phyloP scores from a whole-genome alignment of 2,797 vertebrate genomes.

The Prionace glauca region DNA sequence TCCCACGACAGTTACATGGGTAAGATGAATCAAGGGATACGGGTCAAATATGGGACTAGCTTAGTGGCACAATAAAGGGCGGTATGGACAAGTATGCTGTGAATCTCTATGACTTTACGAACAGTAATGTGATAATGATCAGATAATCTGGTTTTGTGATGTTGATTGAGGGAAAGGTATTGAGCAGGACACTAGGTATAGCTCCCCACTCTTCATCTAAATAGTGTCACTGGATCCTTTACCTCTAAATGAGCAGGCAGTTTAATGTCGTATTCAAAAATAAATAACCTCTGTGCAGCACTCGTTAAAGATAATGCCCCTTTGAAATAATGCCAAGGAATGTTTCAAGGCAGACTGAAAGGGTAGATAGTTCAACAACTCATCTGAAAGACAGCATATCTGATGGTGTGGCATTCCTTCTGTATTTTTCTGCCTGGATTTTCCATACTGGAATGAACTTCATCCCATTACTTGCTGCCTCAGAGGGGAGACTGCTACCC shows the following conservation, averaged over 20 bases:
- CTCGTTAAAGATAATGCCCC: not conserved
- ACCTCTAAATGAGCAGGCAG: too few relatives aligned
- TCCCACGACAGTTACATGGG: too few relatives aligned
- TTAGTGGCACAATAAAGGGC: too few relatives aligned
- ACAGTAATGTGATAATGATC: not conserved
- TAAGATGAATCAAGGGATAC: too few relatives aligned
- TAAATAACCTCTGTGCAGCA: too few relatives aligned
- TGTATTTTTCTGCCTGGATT: not conserved
- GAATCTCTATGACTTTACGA: not conserved
- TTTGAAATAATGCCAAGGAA: not conserved
- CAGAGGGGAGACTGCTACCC: not conserved
- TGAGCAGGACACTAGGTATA: too few relatives aligned
- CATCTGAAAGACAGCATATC: not conserved
- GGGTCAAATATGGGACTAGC: too few relatives aligned
- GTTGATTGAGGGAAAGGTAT: too few relatives aligned
- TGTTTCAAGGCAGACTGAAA: not conserved
- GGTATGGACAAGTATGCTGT: too few relatives aligned
- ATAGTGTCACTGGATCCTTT: too few relatives aligned
- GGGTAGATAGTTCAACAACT: not conserved
- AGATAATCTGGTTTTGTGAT: not conserved
- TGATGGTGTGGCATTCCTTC: not conserved
- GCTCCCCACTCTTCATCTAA: too few relatives aligned
- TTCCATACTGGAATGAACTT: not conserved
- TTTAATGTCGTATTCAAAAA: too few relatives aligned
- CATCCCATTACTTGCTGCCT: not conserved